Base-by-base conservation (phyloP, 2,888 invertebrate genomes). In the Archips xylosteana region DNA sequence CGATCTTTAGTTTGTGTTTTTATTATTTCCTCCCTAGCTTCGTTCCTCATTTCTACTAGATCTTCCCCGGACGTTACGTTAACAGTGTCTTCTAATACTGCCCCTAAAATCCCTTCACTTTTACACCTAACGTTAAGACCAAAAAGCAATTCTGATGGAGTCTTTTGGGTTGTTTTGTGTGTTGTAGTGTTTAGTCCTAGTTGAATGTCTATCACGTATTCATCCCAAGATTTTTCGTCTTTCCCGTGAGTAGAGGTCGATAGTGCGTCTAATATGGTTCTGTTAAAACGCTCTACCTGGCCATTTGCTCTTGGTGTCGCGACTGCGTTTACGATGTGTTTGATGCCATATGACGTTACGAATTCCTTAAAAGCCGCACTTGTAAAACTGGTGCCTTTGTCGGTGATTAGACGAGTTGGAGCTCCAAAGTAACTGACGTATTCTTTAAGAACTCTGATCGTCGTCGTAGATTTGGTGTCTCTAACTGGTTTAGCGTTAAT, bases 161-260 rank as follows among this genome's bases (percentile, higher is more conserved):
- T 60, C 45, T 60, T 68, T 0, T 47, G 34, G 9, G 67, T 68
- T 3, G 47, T 68, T 60, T 68, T 68, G 5, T 68, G 67, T 2
- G 32, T 1, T 0, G 62, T 62, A 23, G 62, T 62, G 12, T 62
- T 65, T 4, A 51, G 39, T 2, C 45, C 49, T 5, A 49, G 3
- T 47, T 49, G 64, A 13, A 64, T 9, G 13, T 49, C 64, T 12
- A 2, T 13, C 2, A 65, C 5, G 15, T 39, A 51, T 13, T 65
- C 54, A 13, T 65, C 65, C 65, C 65, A 65, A 6, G 1, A 8
- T 51, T 51, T 65, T 2, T 65, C 54, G 51, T 65, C 54, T 65
- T 51, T 62, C 9, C 12, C 45, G 5, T 23, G 1, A 0, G 23
- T 23, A 12, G 23, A 32, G 2, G 62, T 23, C 0, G 62, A 62